Percentiles rank a stretch among this genome's conserved stretches.
Conservation (phyloP, 2,888 invertebrate species). For the Neoaliturus tenellus region DNA sequence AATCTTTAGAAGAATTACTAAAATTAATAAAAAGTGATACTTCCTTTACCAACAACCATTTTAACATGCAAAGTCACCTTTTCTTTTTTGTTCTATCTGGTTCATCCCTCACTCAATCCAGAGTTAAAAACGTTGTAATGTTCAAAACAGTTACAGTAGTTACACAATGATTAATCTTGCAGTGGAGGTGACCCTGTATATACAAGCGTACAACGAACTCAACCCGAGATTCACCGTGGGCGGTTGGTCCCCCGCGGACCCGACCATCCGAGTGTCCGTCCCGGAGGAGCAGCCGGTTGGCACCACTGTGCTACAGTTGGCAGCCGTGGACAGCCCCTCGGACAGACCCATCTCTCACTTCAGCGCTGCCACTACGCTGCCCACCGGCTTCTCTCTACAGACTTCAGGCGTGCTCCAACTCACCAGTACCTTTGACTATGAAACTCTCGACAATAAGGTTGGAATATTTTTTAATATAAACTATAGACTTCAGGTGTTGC, state of each 20-base stretch:
- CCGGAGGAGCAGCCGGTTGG: constrained; percentile 88
- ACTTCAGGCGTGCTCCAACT: constrained; percentile 81
- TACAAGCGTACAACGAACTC: constrained; percentile 86
- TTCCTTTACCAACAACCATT: too few species aligned
- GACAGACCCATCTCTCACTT: constrained; percentile 64
- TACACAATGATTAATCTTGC: too few species aligned
- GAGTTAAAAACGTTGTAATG: too few species aligned
- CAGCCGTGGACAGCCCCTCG: constrained; percentile 78
- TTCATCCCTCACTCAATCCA: too few species aligned
- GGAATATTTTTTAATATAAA: too few species aligned
- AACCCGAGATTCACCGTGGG: constrained; percentile 84
- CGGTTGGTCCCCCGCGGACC: constrained; percentile 84
- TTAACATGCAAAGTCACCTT: too few species aligned
- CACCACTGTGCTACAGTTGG: constrained; percentile 80
- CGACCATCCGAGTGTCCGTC: constrained; percentile 80
- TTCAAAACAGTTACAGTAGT: too few species aligned
- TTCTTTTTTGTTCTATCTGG: too few species aligned
- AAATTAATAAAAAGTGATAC: too few species aligned
- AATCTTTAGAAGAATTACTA: too few species aligned
- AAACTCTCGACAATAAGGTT: constrained; percentile 79
- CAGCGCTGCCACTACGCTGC: constrained; percentile 62
- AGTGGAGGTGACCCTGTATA: constrained; percentile 84
- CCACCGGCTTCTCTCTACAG: constrained; percentile 64
- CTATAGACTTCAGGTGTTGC: too few species aligned
- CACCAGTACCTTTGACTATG: constrained; percentile 86